These are phyloP conservation scores for Anhinga rufa DNA, from an alignment of 2,113 vertebrate genomes.

Conservation along the genomic window DNA sequence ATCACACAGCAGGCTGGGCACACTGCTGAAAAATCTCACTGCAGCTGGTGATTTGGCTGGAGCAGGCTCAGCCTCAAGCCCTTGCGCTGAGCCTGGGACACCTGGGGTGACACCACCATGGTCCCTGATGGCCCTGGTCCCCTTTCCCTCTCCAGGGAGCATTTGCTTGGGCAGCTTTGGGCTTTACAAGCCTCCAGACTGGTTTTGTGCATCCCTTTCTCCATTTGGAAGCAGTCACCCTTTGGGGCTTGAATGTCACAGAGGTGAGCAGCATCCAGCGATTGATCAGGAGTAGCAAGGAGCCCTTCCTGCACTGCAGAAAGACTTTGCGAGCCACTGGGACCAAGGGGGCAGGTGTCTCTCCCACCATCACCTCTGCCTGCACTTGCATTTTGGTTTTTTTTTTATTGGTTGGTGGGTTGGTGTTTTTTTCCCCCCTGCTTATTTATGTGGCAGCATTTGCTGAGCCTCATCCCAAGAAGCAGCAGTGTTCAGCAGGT, in stretches of 20 bases:
- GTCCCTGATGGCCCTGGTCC: accelerated
- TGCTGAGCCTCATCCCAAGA: no score
- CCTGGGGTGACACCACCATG: accelerated
- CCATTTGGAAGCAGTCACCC: neutral
- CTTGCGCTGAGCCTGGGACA: no score
- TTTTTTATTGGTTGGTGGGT: neutral
- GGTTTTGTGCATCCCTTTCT: neutral
- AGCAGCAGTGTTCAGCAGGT: neutral
- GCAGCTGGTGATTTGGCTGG: neutral
- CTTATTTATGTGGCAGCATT: neutral
- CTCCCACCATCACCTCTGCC: neutral
- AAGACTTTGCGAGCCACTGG: neutral
- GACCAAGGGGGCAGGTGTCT: neutral
- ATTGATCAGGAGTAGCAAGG: accelerated
- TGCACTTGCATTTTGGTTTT: neutral
- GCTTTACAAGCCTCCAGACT: neutral
- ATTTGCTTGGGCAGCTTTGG: neutral
- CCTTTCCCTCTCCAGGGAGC: neutral
- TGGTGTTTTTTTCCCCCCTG: no score
- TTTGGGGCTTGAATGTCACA: neutral
- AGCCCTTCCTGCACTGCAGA: neutral
- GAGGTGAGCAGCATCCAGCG: accelerated
- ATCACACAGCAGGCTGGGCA: neutral
- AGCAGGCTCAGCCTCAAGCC: neutral
- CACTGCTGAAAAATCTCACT: neutral